phyloP scores from a whole-genome alignment of 2,113 vertebrate species.

The Colossoma macropomum region DNA sequence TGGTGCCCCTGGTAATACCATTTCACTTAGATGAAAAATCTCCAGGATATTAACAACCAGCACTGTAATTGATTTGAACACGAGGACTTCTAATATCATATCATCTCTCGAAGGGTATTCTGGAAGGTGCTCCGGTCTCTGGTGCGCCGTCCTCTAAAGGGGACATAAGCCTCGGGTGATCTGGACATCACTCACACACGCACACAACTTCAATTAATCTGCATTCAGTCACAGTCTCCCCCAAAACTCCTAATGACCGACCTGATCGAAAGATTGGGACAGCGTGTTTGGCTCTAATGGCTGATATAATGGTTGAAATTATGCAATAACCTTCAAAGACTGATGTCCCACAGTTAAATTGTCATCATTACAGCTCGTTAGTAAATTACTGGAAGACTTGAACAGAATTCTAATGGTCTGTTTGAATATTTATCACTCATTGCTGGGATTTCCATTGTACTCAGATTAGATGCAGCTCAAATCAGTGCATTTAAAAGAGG shows the following conservation, averaged over 20 bases:
- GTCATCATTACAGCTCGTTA: conserved; percentile 6
- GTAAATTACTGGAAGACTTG: neutral
- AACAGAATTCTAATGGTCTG: neutral
- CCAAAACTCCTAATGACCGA: neutral
- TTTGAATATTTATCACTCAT: neutral
- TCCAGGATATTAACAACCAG: conserved; percentile 48
- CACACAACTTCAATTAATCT: conserved; percentile 9
- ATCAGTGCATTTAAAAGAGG: too few species aligned
- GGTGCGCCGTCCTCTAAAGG: neutral
- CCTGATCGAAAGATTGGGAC: neutral
- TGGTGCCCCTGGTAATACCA: conserved; percentile 39
- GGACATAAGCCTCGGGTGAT: neutral
- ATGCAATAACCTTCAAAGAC: conserved; percentile 14
- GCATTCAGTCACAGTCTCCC: neutral
- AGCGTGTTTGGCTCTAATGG: neutral
- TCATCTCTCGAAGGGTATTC: neutral
- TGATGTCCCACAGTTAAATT: conserved; percentile 10
- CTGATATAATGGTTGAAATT: neutral
- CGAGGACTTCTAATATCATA: conserved; percentile 30
- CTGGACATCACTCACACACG: neutral
- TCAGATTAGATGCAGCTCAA: neutral
- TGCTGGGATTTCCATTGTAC: neutral
- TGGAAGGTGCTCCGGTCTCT: neutral
- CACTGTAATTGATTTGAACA: conserved; percentile 47
- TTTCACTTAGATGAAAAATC: conserved; percentile 20